Evolutionary conservation across 2,888 invertebrate genomes (phyloP).

Genomic region (Calliopum simillimum): DNA sequence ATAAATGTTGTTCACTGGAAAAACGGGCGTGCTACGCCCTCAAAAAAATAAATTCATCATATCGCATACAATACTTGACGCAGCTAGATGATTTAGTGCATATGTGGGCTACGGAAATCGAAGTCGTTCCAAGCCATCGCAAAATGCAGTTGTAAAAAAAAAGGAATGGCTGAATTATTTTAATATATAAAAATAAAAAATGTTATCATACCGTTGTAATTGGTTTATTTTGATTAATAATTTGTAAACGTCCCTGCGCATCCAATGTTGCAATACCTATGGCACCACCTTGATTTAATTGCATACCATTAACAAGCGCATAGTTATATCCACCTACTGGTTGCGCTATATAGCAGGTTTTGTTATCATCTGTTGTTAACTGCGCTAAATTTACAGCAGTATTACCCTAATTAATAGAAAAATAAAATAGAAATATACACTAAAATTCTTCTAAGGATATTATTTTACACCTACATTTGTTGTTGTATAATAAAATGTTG

Average conservation of each 20-base stretch:
- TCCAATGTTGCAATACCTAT: constrained; percentile 67
- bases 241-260: constrained; percentile 66
- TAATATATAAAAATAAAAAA: not conserved
- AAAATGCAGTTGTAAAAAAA: too few relatives aligned
- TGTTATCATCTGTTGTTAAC: constrained; percentile 73
- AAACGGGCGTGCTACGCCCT: too few relatives aligned
- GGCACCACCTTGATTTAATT: constrained; percentile 73
- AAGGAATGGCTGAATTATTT: too few relatives aligned
- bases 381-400: constrained; percentile 77
- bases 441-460: not conserved
- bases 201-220: constrained; percentile 60
- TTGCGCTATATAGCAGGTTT: constrained; percentile 81
- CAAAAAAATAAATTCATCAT: too few relatives aligned
- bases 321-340: constrained; percentile 81
- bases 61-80: too few relatives aligned
- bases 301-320: constrained; percentile 88
- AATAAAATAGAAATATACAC: not conserved
- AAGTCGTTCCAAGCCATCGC: too few relatives aligned
- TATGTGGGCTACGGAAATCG: too few relatives aligned
- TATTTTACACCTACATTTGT: constrained; percentile 57
- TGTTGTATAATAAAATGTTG: constrained; percentile 76
- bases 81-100: too few relatives aligned
- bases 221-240: constrained; percentile 67
- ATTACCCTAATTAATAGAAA: constrained; percentile 59
- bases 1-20: too few relatives aligned